Evolutionary conservation across 2,888 invertebrate genomes (phyloP), one percentile per base, ranked within the genome.

Genomic region (Leptura quadrifasciata): DNA sequence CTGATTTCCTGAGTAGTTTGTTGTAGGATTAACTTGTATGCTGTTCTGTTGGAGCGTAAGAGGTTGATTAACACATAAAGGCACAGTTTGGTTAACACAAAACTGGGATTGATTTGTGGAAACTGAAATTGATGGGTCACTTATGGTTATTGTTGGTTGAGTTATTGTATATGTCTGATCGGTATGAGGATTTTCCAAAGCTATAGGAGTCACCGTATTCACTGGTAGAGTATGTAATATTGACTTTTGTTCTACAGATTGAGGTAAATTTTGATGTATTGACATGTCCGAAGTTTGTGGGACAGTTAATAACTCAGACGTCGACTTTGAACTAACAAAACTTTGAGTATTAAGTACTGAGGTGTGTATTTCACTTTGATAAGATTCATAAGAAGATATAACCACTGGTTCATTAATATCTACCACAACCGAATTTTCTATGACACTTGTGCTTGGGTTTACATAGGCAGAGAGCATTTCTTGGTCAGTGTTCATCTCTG

Each of bases 401-500:
- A 88, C 74, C 47, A 86, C 84, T 9, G 87, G 87, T 76, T 86
- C 85, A 71, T 76, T 82, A 9, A 83, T 79, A 60, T 80, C 76
- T 57, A 80, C 74, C 15, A 81, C 57, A 31, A 81, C 74, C 9
- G 80, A 75, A 72, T 78, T 78, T 31, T 80, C 79, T 65, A 76
- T 76, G 18, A 76, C 64, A 72, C 52, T 81, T 55, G 65, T 15
- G 15, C 52, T 65, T 39, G 78, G 74, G 24, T 74, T 75, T 24
- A 74, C 71, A 64, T 76, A 78, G 47, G 77, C 76, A 68, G 77
- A 70, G 9, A 77, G 71, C 6, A 78, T 74, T 31, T 81, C 81
- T 55, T 79, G 76, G 9, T 84, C 84, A 68, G 76, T 71, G 52
- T 78, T 74, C 71, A 83, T 80, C 81, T 95, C 95, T 27, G 95